Evolutionary conservation across 2,113 vertebrate genomes (phyloP).

Genomic region (Elachura formosa): DNA sequence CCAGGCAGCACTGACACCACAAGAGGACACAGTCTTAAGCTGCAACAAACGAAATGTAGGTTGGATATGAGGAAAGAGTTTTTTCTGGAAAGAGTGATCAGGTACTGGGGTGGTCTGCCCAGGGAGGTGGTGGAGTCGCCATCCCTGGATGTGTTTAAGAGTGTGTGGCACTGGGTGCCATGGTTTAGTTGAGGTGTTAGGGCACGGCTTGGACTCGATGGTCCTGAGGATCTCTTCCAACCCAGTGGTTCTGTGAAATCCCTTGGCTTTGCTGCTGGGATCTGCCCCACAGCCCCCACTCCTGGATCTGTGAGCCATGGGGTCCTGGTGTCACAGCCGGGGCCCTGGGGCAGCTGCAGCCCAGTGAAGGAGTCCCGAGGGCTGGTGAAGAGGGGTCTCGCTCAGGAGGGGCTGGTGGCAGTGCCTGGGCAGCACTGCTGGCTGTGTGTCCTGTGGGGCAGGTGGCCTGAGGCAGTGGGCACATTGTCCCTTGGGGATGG

Average conservation of each 20-base stretch:
- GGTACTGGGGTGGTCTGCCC: neutral
- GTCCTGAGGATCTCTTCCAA: neutral
- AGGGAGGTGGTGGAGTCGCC: neutral
- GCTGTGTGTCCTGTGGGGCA: neutral
- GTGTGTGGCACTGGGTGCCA: neutral
- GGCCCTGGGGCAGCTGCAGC: neutral
- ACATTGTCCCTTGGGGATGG: accelerated
- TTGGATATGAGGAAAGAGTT: neutral
- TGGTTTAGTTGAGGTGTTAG: neutral
- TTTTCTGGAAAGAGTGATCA: neutral
- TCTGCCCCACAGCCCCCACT: neutral
- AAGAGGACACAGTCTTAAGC: neutral
- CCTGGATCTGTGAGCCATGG: accelerated
- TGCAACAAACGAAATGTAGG: neutral
- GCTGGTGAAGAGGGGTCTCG: neutral
- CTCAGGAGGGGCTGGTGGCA: neutral
- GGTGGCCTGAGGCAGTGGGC: accelerated
- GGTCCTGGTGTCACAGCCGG: accelerated
- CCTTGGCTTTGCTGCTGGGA: neutral
- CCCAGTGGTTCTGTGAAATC: neutral
- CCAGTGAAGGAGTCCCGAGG: accelerated
- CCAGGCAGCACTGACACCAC: neutral
- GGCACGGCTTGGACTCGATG: neutral
- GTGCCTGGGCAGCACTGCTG: accelerated
- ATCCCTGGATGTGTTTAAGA: neutral